A percentile compares a stretch with the other conserved stretches of the same genome.
These are phyloP conservation scores for Drosophila robusta DNA, from an alignment of 2,888 invertebrate genomes.

Conservation along the genomic window DNA sequence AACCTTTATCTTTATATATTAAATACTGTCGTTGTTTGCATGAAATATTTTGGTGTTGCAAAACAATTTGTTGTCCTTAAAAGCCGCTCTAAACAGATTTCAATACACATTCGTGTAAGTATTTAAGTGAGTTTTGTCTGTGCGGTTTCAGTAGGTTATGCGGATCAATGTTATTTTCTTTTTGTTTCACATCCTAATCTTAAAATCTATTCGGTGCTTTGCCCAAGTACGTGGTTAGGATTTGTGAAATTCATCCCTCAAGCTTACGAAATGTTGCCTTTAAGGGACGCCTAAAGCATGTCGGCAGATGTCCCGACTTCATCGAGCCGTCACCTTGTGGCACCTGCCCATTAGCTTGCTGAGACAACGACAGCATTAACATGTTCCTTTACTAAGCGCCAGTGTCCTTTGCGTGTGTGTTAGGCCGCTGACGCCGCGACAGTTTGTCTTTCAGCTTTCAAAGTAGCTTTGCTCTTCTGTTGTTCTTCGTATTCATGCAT, in stretches of 20 bases:
- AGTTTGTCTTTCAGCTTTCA: constrained; percentile 28
- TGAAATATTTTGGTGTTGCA: constrained; percentile 3
- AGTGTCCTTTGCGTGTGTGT: constrained; percentile 32
- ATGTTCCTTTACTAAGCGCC: constrained; percentile 41
- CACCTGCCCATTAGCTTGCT: constrained; percentile 49
- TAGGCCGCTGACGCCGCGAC: constrained; percentile 23
- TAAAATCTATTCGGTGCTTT: constrained; percentile 29
- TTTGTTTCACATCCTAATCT: constrained; percentile 19
- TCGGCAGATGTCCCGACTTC: constrained; percentile 62
- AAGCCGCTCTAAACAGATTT: neutral
- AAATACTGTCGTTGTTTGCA: constrained; percentile 11
- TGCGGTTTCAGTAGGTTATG: constrained; percentile 15
- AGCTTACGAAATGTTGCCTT: constrained; percentile 9
- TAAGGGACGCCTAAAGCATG: constrained; percentile 30
- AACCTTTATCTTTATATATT: constrained; percentile 11
- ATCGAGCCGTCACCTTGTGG: constrained; percentile 33
- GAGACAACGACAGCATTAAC: constrained; percentile 61
- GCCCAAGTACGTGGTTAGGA: constrained; percentile 39
- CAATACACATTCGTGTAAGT: neutral
- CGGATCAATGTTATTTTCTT: constrained; percentile 6
- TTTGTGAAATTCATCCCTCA: constrained; percentile 36
- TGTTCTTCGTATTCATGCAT: constrained; percentile 58
- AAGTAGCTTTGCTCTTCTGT: constrained; percentile 17
- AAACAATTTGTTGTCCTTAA: constrained; percentile 7
- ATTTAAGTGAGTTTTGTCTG: constrained; percentile 24